These are phyloP conservation scores for Pseudochirops cupreus DNA, from an alignment of 2,797 vertebrate genomes.

Conservation along the genomic window DNA sequence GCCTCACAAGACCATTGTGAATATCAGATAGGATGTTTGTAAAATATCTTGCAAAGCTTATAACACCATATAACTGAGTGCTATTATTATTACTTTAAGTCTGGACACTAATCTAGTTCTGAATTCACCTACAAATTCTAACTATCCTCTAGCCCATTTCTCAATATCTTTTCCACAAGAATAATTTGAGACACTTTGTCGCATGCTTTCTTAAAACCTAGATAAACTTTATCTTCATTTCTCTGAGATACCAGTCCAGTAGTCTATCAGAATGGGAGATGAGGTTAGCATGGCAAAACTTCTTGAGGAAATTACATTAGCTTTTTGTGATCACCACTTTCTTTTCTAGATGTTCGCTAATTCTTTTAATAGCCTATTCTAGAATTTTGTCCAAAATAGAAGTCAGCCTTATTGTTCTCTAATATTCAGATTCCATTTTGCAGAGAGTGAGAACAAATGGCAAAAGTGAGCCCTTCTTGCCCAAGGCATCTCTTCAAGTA, in stretches of 20 bases:
- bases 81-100: background rate
- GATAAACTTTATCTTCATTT: background rate
- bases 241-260: background rate
- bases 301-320: background rate
- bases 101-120: background rate
- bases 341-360: background rate
- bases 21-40: background rate
- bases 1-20: background rate
- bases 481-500: background rate
- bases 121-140: background rate
- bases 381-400: background rate
- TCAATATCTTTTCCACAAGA: background rate
- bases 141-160: background rate
- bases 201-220: background rate
- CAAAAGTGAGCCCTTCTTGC: background rate
- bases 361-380: background rate
- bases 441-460: background rate
- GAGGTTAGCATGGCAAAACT: background rate
- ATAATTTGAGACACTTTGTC: background rate
- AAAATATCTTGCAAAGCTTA: background rate
- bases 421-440: background rate
- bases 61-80: background rate
- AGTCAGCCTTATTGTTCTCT: background rate
- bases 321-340: background rate
- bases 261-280: background rate